A percentile compares a stretch with the other conserved stretches of the same genome.
phyloP scores from a whole-genome alignment of 2,113 vertebrate genomes.

The Tiliqua scincoides region DNA sequence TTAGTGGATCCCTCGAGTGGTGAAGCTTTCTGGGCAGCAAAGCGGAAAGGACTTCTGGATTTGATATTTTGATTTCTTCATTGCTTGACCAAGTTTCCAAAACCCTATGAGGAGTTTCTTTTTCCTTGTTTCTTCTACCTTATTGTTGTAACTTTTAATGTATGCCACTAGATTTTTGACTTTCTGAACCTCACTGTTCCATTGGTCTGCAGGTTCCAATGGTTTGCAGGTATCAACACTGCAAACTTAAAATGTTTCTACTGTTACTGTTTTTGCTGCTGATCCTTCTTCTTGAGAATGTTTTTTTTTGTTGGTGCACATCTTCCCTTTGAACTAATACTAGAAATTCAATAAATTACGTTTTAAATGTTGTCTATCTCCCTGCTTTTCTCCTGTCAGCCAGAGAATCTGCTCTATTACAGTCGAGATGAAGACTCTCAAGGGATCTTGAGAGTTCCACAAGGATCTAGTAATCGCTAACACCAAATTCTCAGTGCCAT shows the following conservation, averaged over 20 bases:
- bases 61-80: not conserved
- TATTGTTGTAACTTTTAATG: not conserved
- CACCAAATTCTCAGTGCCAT: not conserved
- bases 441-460: not conserved
- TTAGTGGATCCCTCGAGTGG: not conserved
- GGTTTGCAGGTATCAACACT: not conserved
- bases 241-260: too few relatives aligned
- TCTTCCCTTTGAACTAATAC: not conserved
- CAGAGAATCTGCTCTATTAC: conserved; percentile 97
- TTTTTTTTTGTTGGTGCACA: not conserved
- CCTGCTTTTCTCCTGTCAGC: conserved; percentile 70
- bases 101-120: not conserved
- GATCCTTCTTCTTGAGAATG: not conserved
- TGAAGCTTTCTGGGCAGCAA: not conserved
- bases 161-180: not conserved
- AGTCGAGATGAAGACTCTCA: conserved; percentile 97
- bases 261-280: too few relatives aligned
- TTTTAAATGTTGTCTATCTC: not conserved
- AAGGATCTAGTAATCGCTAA: not conserved
- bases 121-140: not conserved
- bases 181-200: too few relatives aligned
- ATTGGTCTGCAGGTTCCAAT: not conserved
- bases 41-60: not conserved
- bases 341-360: too few relatives aligned
- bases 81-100: not conserved